Evolutionary conservation across 1,140 invertebrate species (phyloP).

Genomic region (Fopius arisanus): DNA sequence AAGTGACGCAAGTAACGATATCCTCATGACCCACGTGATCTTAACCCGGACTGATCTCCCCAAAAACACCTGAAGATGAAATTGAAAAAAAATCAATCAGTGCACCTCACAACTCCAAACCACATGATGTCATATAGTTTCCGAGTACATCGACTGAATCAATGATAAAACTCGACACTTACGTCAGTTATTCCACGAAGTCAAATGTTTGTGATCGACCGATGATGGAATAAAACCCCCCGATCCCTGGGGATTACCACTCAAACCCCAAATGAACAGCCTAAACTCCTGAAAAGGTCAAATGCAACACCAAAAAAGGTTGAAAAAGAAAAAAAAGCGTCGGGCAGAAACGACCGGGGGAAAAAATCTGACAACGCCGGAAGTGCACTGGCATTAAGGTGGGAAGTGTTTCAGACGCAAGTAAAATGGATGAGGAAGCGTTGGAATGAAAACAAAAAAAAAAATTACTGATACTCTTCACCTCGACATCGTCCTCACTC

Average conservation of each 20-base stretch:
- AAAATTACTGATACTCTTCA: neutral
- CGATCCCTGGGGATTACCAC: too few relatives aligned
- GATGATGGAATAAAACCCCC: too few relatives aligned
- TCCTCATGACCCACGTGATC: too few relatives aligned
- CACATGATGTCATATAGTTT: neutral
- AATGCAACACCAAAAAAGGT: neutral
- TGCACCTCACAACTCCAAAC: too few relatives aligned
- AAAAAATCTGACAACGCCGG: conserved; percentile 39
- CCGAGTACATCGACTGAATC: neutral
- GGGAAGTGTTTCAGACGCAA: neutral
- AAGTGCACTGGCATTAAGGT: conserved; percentile 37
- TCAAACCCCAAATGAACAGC: neutral
- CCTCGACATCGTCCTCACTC: too few relatives aligned
- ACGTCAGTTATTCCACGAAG: conserved; percentile 25
- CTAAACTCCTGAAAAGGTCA: neutral
- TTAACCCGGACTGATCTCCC: too few relatives aligned
- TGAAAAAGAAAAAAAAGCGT: neutral
- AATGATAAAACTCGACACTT: conserved; percentile 16
- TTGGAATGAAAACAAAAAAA: neutral
- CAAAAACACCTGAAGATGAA: too few relatives aligned
- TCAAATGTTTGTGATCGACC: neutral
- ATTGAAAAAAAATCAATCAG: too few relatives aligned
- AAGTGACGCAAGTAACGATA: too few relatives aligned
- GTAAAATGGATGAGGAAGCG: neutral
- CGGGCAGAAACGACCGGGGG: neutral